Percentiles rank a stretch among this genome's conserved stretches.
Evolutionary conservation across 35 echinoderm and acorn worm genomes (phyloP).

Genomic region (Ophioderma brevispina): DNA sequence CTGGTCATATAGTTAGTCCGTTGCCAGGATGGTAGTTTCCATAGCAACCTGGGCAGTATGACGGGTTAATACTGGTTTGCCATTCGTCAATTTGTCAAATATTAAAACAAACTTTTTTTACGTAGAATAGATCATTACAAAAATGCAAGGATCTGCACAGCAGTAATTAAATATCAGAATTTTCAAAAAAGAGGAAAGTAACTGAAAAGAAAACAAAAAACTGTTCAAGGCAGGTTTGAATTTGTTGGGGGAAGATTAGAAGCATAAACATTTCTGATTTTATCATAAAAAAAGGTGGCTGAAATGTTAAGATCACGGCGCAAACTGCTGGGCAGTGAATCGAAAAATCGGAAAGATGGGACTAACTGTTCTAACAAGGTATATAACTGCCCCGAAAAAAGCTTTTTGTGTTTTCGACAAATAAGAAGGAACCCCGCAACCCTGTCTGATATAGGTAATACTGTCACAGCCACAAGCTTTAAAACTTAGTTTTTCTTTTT

Average conservation of each 20-base stretch:
- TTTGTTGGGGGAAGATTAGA: background rate
- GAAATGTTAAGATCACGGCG: background rate
- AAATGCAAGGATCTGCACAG: background rate
- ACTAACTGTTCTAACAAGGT: background rate
- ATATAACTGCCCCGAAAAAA: background rate
- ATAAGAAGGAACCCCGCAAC: background rate
- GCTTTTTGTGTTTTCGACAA: too few species aligned
- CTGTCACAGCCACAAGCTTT: conserved; percentile 2
- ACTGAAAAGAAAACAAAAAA: background rate
- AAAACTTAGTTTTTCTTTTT: background rate
- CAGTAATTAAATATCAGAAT: background rate
- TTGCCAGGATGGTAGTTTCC: background rate
- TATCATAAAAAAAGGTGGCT: background rate
- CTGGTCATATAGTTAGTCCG: background rate
- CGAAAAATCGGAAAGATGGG: background rate
- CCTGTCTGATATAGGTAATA: background rate
- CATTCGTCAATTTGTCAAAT: conserved; percentile 10
- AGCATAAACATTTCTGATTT: background rate
- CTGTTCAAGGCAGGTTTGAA: background rate
- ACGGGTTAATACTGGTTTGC: conserved; percentile 7
- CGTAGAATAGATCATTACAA: background rate
- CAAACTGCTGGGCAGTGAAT: background rate
- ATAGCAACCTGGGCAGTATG: background rate
- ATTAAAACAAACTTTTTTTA: conserved; percentile 6
- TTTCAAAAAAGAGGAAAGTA: background rate